These are phyloP conservation scores for Etia nguti DNA, from an alignment of 2,113 vertebrate species.

Conservation along the genomic window DNA sequence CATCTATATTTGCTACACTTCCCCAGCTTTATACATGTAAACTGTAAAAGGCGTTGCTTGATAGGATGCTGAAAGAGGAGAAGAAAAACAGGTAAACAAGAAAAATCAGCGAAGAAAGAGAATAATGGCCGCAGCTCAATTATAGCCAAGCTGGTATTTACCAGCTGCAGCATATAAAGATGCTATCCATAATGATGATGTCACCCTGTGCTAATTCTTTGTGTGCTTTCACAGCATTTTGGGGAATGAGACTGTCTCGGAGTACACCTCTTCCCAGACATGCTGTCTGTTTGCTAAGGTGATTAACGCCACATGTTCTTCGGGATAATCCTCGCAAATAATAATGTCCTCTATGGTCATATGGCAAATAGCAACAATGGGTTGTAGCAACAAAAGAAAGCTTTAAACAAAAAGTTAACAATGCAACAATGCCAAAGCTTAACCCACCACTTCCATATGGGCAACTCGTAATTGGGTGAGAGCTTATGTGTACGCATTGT, in stretches of 20 bases:
- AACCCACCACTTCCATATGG: background rate
- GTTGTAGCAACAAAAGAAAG: background rate
- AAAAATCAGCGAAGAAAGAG: background rate
- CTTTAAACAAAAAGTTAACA: background rate
- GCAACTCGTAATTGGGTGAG: background rate
- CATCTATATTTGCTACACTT: background rate
- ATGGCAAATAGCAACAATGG: background rate
- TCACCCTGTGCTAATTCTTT: constrained; percentile 51
- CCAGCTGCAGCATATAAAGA: constrained; percentile 2
- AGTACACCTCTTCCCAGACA: constrained; percentile 19
- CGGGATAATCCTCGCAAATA: constrained; percentile 31
- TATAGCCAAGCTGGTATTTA: constrained; percentile 1
- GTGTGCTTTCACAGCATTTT: constrained; percentile 35
- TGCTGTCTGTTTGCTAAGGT: constrained; percentile 28
- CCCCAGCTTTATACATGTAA: background rate
- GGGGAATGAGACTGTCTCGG: constrained; percentile 6
- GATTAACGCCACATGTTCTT: constrained; percentile 43
- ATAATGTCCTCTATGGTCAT: constrained; percentile 11
- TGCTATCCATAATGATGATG: constrained; percentile 35
- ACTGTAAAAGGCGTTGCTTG: background rate
- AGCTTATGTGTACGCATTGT: background rate
- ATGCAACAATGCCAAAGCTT: background rate
- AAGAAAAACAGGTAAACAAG: background rate
- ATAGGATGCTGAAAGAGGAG: background rate
- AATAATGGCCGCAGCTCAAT: background rate